These are phyloP conservation scores for Salvelinus fontinalis DNA, from an alignment of 2,113 vertebrate genomes.

Conservation along the genomic window DNA sequence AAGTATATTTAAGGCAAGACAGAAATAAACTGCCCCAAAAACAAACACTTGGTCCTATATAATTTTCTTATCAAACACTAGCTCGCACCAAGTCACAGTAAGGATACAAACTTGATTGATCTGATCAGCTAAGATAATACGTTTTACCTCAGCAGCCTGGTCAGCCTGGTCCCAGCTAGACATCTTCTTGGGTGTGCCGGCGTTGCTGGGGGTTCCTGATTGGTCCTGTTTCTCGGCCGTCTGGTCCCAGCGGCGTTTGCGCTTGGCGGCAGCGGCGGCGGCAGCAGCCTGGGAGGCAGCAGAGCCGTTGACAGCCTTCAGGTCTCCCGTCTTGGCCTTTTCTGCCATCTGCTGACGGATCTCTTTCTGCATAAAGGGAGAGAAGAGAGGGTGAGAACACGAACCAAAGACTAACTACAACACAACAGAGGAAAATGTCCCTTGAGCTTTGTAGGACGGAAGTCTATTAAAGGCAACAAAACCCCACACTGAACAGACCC, in stretches of 20 bases:
- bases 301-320: constrained; percentile 96
- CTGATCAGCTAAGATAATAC: not conserved
- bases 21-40: not conserved
- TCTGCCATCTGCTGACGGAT: constrained; percentile 96
- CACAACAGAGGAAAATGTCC: no score
- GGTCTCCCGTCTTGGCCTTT: constrained; percentile 96
- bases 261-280: constrained; percentile 82
- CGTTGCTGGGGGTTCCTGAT: constrained; percentile 81
- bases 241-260: constrained; percentile 98
- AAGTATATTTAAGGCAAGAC: not conserved
- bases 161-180: constrained; percentile 99
- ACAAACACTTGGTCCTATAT: no score
- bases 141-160: constrained; percentile 64
- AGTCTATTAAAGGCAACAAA: no score
- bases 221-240: constrained; percentile 92
- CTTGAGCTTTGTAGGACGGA: no score
- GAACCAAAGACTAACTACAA: no score
- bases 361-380: constrained; percentile 78
- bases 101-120: not conserved
- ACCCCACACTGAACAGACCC: no score
- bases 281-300: constrained; percentile 74
- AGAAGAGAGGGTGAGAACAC: no score
- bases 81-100: not conserved
- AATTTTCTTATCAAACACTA: not conserved
- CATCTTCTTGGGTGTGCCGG: constrained; percentile 90